Evolutionary conservation across 2,888 invertebrate genomes (phyloP), one percentile per base, ranked within the genome.

Genomic region (Apoderus coryli): DNA sequence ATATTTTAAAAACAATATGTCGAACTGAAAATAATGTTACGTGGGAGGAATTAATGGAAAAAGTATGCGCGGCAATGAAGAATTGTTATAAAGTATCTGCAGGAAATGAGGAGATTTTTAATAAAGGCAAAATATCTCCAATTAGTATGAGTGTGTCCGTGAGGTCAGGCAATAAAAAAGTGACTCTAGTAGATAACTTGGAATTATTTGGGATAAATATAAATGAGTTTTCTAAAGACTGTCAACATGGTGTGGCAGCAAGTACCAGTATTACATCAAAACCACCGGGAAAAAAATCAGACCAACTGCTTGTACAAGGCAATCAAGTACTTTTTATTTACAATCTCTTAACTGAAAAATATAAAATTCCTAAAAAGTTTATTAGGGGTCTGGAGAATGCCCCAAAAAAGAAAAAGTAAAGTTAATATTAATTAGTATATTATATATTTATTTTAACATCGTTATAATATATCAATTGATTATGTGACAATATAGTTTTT

Each of bases 131-230:
- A 53, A 63, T 88, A 28, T 75, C 79, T 16, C 76, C 81, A 3
- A 74, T 92, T 41, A 72, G 69, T 43, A 75, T 92, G 61, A 70
- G 70, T 10, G 69, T 86, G 4, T 75, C 71, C 11, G 74, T 72
- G n/a, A 61, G 90, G 35, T 72, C 78, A 12, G 80, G 84, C 12
- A 86, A 86, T 53, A 92, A 92, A 55, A 89, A 88, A 68, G 89
- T 81, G 31, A 93, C 93, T 2, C 57, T 92, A 29, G 72, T 95
- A 2, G 84, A 85, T 44, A 90, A 93, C 60, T 65, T 93, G 49
- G 85, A 89, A 51, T 61, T 72, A 34, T 93, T 76, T 58, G 89
- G 90, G 14, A 81, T 93, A 45, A 75, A 74, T 44, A 63, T 85
- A 35, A 58, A 67, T 14, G 76, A 78, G 47, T 77, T 93, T 55